Evolutionary conservation across 2,888 invertebrate genomes (phyloP).

Genomic region (Mellilla xanthometata): DNA sequence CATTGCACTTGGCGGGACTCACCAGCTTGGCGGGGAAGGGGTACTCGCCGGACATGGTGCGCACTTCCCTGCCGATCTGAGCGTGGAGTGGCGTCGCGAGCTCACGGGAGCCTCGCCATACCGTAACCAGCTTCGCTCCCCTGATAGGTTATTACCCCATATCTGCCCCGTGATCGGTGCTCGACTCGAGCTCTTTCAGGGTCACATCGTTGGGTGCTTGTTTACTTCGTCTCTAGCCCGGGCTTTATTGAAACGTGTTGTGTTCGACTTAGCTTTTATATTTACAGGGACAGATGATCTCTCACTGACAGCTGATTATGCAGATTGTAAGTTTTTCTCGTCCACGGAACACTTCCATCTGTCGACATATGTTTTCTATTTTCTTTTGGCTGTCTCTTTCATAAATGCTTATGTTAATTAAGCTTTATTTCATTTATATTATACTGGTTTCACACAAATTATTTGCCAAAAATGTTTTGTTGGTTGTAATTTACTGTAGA

Average conservation of each 20-base stretch:
- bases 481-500: constrained; percentile 80
- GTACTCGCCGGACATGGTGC: constrained; percentile 73
- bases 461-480: constrained; percentile 78
- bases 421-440: constrained; percentile 69
- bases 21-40: constrained; percentile 67
- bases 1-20: constrained; percentile 75
- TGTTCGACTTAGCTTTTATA: constrained; percentile 79
- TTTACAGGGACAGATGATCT: constrained; percentile 83
- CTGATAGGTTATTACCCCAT: constrained; percentile 82
- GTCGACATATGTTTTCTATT: constrained; percentile 60
- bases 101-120: constrained; percentile 72
- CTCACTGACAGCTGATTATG: constrained; percentile 84
- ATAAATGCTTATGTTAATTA: constrained; percentile 53
- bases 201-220: constrained; percentile 66
- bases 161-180: constrained; percentile 55
- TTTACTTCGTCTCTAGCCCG: constrained; percentile 68
- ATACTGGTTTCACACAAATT: constrained; percentile 65
- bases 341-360: constrained; percentile 76
- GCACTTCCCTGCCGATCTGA: constrained; percentile 51
- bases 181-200: constrained; percentile 51
- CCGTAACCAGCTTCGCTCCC: constrained; percentile 63
- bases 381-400: constrained; percentile 49
- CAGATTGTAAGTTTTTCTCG: constrained; percentile 81
- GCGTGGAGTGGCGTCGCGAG: constrained; percentile 49
- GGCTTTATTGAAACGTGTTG: constrained; percentile 63